Base-by-base conservation (phyloP, 2,797 vertebrate genomes). In the Muscicapa comitata region DNA sequence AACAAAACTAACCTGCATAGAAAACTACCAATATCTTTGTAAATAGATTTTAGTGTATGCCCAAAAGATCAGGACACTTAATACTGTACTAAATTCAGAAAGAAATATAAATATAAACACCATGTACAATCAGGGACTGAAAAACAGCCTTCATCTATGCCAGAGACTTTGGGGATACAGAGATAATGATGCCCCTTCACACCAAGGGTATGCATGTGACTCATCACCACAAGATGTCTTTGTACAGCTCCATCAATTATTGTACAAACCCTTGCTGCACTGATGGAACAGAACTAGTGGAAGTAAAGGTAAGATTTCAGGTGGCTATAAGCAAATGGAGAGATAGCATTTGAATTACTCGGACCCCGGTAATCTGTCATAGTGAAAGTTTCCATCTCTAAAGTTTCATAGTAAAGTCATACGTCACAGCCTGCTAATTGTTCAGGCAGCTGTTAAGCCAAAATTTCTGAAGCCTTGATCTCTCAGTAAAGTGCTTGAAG, bases 151-250 rank as follows among this genome's bases (percentile, higher is more conserved):
- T 72, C 6, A 68, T 9, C 17, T 57, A 42, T 5, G 26, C 81
- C 28, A 74, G 40, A 38, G 20, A 45, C 54, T 38, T 74, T 26
- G 5, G n/a, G 51, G 38, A 77, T 38, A 48, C 2, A 5, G 26
- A 84, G n/a, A 38, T 38, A 42, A 66, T 2, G 29, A 80, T 13
- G n/a, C 19, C 37, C 0, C 0, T 35, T 76, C 21, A 48, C 35
- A 80, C 18, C n/a, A 87, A 73, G 21, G 19, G 13, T 33, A 84
- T 10, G 29, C 23, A 21, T 19, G 33, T 8, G n/a, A 45, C 29
- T 26, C 5, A 2, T 20, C 48, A 61, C 11, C 40, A 54, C 26
- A 38, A 54, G 26, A 45, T 10, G 5, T 12, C 47, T 33, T 66
- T 50, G 42, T 11, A 45, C 29, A 73, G 24, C 26, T 25, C 29